A percentile compares a stretch with the other conserved stretches of the same genome.
Evolutionary conservation across 2,888 invertebrate species (phyloP).

Genomic region (Netelia virgata): DNA sequence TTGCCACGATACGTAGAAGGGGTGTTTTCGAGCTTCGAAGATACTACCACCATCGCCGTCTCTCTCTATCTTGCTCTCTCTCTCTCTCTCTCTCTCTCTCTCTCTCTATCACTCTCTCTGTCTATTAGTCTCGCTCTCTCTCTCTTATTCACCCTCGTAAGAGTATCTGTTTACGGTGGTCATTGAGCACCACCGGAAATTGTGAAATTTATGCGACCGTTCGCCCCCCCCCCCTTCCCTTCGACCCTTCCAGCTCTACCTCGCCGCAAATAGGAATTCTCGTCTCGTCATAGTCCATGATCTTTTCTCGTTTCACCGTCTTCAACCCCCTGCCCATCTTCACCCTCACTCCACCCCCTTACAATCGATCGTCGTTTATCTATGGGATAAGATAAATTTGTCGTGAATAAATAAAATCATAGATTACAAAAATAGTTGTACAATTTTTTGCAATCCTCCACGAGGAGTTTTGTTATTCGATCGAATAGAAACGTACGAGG

Average conservation of each 20-base stretch:
- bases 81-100: too few species aligned
- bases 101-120: too few species aligned
- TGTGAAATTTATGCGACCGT: slow-evolving; percentile 74
- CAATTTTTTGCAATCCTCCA: too few species aligned
- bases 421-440: too few species aligned
- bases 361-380: not conserved
- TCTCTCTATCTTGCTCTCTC: too few species aligned
- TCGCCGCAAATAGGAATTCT: not conserved
- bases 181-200: slow-evolving; percentile 71
- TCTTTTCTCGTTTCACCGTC: slow-evolving; percentile 13
- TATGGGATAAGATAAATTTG: too few species aligned
- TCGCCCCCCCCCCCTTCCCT: slow-evolving; percentile 37
- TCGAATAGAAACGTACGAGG: too few species aligned
- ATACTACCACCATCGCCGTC: not conserved
- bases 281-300: slow-evolving; percentile 33
- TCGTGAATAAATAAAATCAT: too few species aligned
- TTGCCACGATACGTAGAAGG: slow-evolving; percentile 1
- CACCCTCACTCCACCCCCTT: not conserved
- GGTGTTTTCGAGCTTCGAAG: slow-evolving; percentile 39
- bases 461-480: too few species aligned
- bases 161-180: slow-evolving; percentile 47
- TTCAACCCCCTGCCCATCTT: not conserved
- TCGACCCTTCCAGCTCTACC: slow-evolving; percentile 34
- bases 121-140: not conserved
- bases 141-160: not conserved